Base-by-base conservation (phyloP, 2,113 vertebrate species). In the Suncus etruscus region DNA sequence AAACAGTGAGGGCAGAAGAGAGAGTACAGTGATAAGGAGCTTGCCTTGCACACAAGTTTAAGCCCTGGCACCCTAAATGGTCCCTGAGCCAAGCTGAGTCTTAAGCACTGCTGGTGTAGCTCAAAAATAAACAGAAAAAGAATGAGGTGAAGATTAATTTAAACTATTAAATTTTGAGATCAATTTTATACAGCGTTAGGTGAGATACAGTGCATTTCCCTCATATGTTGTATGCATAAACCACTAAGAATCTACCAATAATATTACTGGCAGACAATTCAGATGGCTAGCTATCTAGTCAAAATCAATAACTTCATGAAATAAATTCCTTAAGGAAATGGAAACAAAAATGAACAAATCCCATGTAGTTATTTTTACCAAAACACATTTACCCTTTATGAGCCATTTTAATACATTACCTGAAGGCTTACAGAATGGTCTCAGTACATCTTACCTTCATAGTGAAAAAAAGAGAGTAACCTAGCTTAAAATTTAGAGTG, bases 341-440 rank as follows among this genome's bases (percentile, higher is more conserved):
- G 6, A 24, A 31, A 70, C 2, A 39, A 50, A 66, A 54, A 75
- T 15, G 32, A 80, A 74, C 18, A 85, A 86, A 69, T 16, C 29
- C 47, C 58, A 58, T 3, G 27, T 11, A 39, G 81, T 14, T 24
- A 65, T 32, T 80, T 76, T 79, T 90, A 87, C 31, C 58, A 70
- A 75, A 6, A 81, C 11, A 54, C 8, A 48, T 45, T 50, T 87
- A n/a, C 47, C n/a, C 48, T n/a, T 24, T 45, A 25, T 63, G 25
- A 93, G 29, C 32, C 14, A 87, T 15, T 82, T 87, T 63, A 68
- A 65, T 51, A 25, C 47, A 68, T 88, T 48, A 73, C 27, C 47
- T 63, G 54, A 82, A 78, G 58, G 58, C 74, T 83, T 45, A 68
- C 20, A 12, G 25, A 87, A 73, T 47, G 63, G 63, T 27, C 63